Evolutionary conservation across 2,113 vertebrate genomes (phyloP), one percentile per base, ranked within the genome.

Genomic region (Micromys minutus): DNA sequence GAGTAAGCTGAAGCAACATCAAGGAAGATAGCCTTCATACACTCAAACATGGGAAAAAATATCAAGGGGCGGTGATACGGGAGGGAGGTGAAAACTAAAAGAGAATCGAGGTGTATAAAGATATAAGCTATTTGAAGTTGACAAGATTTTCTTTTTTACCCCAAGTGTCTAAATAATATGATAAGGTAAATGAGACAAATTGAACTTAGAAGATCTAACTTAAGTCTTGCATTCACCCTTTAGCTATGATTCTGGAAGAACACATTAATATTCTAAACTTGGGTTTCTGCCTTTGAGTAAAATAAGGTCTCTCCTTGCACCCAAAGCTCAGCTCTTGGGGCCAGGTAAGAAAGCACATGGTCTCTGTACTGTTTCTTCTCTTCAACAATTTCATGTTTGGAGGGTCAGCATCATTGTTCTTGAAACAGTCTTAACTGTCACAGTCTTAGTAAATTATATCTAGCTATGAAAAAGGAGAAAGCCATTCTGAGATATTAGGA

Each of bases 361-460:
- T 77, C 76, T 55, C 45, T 77, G 4, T 31, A 94, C 34, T 84
- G 21, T 42, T 90, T 59, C 34, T 57, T 76, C 75, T 75, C 77
- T 39, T 71, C 90, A 22, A 55, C 47, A 65, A 2, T 91, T 95
- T 87, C 26, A 26, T 95, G 22, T 96, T 90, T 94, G 52, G 45
- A 61, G 76, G 55, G 50, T 76, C n/a, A 89, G 7, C 17, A 59
- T 90, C 29, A 87, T 81, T 83, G 15, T 92, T 90, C 59, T 57
- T 89, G 89, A 91, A 96, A 89, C 91, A 94, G 63, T 87, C 42
- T 71, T 92, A 80, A 61, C 36, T 91, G 4, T 90, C 89, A 42
- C 3, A n/a, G 13, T 72, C 29, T 90, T 95, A 79, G 19, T 79
- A 84, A 95, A 81, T 92, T 75, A 65, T 11, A 94, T 74, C 36